phyloP scores from a whole-genome alignment of 2,888 invertebrate species.

The Pyrrhosoma nymphula region DNA sequence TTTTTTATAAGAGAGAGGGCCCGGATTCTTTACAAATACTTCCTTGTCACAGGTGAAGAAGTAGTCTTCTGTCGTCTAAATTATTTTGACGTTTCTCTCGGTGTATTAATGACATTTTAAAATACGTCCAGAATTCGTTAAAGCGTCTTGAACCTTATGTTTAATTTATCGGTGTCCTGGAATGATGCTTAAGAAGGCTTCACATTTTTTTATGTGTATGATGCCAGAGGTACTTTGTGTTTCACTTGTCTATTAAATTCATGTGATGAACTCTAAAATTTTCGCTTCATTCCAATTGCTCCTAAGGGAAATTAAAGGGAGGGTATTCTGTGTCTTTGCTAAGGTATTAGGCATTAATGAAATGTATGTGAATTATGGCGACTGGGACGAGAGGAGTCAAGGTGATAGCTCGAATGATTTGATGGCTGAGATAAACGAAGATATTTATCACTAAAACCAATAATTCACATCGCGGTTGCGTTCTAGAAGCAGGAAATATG shows the following conservation, averaged over 20 bases:
- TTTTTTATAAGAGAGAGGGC: background rate
- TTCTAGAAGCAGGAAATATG: too few relatives aligned
- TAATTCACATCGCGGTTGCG: too few relatives aligned
- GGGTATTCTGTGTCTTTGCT: background rate
- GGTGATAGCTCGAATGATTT: too few relatives aligned
- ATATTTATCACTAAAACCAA: too few relatives aligned
- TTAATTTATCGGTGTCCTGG: background rate
- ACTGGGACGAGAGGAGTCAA: background rate
- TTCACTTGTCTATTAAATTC: background rate
- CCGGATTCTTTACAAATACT: constrained; percentile 6
- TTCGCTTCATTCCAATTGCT: background rate
- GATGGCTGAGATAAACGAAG: too few relatives aligned
- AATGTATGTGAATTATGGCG: too few relatives aligned
- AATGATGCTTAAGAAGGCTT: background rate
- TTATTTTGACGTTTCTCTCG: background rate
- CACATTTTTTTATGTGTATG: background rate
- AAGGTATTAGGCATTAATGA: background rate
- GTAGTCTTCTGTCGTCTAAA: background rate
- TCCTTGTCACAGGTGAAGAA: constrained; percentile 21
- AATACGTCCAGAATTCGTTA: background rate
- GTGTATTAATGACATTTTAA: background rate
- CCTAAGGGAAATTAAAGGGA: background rate
- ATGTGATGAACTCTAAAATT: background rate
- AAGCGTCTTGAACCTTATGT: background rate
- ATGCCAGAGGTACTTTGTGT: background rate